Conservation (phyloP, 2,888 invertebrate genomes). For the Metopia argyrocephala region DNA sequence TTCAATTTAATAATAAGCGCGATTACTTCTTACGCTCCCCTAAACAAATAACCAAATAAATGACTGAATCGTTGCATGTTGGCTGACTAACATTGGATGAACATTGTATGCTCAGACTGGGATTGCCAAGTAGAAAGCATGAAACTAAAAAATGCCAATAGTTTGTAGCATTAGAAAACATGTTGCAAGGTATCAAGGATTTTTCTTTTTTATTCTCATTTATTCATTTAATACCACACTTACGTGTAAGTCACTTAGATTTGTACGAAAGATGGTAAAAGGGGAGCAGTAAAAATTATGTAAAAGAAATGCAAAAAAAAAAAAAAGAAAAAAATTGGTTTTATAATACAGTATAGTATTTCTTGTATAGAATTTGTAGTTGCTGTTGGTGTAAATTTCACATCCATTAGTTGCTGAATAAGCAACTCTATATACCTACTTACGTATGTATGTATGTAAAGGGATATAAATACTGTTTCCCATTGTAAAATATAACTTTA, state of each 20-base stretch:
- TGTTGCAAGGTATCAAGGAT: neutral
- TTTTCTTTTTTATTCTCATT: neutral
- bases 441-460: neutral
- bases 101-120: neutral
- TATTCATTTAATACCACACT: neutral
- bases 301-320: neutral
- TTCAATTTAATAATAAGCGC: constrained; percentile 66
- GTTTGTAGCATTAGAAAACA: constrained; percentile 1
- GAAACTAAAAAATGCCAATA: neutral
- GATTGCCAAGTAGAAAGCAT: neutral
- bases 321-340: neutral
- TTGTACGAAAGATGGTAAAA: neutral
- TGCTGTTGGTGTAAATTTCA: constrained; percentile 33
- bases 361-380: neutral
- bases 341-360: neutral
- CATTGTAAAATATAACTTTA: too few relatives aligned
- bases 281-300: neutral
- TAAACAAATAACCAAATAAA: constrained; percentile 48
- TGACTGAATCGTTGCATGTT: neutral
- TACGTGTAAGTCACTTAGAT: too few relatives aligned
- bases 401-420: constrained; percentile 50
- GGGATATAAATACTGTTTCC: too few relatives aligned
- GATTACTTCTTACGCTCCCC: constrained; percentile 53
- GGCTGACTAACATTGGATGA: too few relatives aligned
- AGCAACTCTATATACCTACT: constrained; percentile 42